These are phyloP conservation scores for Drosophila quadrilineata DNA, from an alignment of 1,140 invertebrate genomes.

Conservation along the genomic window DNA sequence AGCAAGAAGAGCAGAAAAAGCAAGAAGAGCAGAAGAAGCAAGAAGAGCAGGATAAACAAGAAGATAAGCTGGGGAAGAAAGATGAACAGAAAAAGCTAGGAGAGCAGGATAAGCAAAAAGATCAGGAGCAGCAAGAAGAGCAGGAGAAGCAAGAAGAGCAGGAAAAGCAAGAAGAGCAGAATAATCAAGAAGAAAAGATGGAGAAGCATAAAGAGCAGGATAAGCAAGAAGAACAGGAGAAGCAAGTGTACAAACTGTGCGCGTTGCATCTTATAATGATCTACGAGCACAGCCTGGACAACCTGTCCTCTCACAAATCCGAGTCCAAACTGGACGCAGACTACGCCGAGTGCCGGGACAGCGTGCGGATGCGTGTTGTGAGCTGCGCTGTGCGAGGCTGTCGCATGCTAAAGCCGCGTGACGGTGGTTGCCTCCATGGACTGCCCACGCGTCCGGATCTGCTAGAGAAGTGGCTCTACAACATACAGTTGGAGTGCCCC, in stretches of 20 bases:
- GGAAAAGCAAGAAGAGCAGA: no score
- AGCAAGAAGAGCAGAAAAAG: neutral
- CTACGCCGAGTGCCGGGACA: conserved; percentile 36
- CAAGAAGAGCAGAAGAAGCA: no score
- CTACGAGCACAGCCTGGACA: conserved; percentile 39
- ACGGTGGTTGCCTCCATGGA: conserved; percentile 39
- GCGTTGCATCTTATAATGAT: conserved; percentile 49
- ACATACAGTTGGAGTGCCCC: conserved; percentile 41
- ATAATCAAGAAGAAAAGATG: conserved; percentile 22
- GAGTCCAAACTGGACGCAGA: conserved; percentile 13
- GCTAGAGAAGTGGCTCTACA: conserved; percentile 60
- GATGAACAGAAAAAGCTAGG: no score
- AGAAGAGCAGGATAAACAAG: conserved; percentile 13
- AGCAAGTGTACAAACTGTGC: conserved; percentile 24
- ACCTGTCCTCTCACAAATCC: conserved; percentile 24
- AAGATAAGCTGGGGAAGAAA: no score
- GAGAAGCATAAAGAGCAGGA: no score
- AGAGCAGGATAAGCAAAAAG: neutral
- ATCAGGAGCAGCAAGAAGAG: conserved; percentile 6
- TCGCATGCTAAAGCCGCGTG: conserved; percentile 35
- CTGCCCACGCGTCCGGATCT: conserved; percentile 50
- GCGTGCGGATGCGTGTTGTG: conserved; percentile 31
- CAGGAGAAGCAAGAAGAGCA: conserved; percentile 42
- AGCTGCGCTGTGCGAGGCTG: conserved; percentile 51
- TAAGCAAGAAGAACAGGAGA: neutral